phyloP scores from a whole-genome alignment of 2,888 invertebrate species.

The Nymphalis c-album region DNA sequence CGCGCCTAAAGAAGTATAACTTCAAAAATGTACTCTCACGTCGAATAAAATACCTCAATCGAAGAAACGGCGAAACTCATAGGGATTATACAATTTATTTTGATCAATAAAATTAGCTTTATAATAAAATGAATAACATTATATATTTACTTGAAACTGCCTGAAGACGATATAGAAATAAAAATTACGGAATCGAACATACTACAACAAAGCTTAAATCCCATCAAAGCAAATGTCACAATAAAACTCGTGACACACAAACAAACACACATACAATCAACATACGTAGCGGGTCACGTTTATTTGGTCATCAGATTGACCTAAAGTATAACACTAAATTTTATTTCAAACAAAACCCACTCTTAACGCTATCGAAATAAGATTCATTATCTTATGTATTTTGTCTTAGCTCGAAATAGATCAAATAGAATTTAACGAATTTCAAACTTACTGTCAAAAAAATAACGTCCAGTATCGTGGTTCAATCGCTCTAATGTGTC shows the following conservation, averaged over 20 bases:
- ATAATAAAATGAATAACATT: too few species aligned
- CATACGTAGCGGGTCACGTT: constrained; percentile 35
- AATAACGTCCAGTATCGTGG: not conserved
- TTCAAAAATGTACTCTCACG: too few species aligned
- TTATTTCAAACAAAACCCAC: not conserved
- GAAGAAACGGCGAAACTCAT: too few species aligned
- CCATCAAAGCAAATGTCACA: constrained; percentile 25
- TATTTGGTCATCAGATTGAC: constrained; percentile 30
- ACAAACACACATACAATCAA: constrained; percentile 23
- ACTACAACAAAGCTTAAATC: constrained; percentile 12
- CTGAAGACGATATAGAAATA: too few species aligned
- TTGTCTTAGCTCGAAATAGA: constrained; percentile 13
- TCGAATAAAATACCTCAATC: too few species aligned
- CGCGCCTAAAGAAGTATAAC: too few species aligned
- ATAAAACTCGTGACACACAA: constrained; percentile 28
- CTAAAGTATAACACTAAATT: not conserved
- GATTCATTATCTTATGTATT: not conserved
- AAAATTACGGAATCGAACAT: constrained; percentile 7
- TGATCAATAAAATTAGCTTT: too few species aligned
- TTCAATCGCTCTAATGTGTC: constrained; percentile 26
- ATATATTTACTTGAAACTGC: too few species aligned
- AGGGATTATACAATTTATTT: too few species aligned
- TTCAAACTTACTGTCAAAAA: not conserved
- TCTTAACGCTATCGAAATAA: not conserved
- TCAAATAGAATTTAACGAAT: constrained; percentile 1